A percentile compares a stretch with the other conserved stretches of the same genome.
Evolutionary conservation across 2,888 invertebrate species (phyloP).

Genomic region (Lithophane leautieri): DNA sequence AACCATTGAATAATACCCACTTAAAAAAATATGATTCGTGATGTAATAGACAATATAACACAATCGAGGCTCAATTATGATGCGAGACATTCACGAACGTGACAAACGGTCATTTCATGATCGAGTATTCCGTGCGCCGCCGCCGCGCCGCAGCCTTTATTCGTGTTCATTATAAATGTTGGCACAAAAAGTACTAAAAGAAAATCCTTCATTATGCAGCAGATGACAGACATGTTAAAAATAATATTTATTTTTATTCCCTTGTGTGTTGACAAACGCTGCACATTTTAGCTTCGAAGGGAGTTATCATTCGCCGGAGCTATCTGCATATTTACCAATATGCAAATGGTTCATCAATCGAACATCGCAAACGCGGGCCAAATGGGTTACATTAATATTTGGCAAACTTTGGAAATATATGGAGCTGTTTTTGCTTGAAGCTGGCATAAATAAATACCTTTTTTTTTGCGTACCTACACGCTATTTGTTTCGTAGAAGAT

Average conservation of each 20-base stretch:
- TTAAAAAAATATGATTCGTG: neutral
- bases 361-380: constrained; percentile 37
- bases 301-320: constrained; percentile 25
- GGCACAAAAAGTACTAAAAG: neutral
- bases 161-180: neutral
- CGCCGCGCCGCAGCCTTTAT: too few relatives aligned
- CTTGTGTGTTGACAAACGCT: neutral
- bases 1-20: neutral
- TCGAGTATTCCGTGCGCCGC: too few relatives aligned
- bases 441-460: neutral
- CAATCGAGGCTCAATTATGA: too few relatives aligned
- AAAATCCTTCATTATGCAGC: neutral
- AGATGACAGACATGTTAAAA: neutral
- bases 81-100: neutral
- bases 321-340: constrained; percentile 51
- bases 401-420: constrained; percentile 22
- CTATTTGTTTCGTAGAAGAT: too few relatives aligned
- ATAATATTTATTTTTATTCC: neutral
- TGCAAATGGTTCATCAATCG: constrained; percentile 50
- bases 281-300: neutral
- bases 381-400: constrained; percentile 44
- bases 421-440: neutral
- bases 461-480: neutral
- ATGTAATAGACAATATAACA: neutral
- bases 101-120: neutral